Evolutionary conservation across 2,888 invertebrate genomes (phyloP), one percentile per base, ranked within the genome.

Genomic region (Lypha dubia): DNA sequence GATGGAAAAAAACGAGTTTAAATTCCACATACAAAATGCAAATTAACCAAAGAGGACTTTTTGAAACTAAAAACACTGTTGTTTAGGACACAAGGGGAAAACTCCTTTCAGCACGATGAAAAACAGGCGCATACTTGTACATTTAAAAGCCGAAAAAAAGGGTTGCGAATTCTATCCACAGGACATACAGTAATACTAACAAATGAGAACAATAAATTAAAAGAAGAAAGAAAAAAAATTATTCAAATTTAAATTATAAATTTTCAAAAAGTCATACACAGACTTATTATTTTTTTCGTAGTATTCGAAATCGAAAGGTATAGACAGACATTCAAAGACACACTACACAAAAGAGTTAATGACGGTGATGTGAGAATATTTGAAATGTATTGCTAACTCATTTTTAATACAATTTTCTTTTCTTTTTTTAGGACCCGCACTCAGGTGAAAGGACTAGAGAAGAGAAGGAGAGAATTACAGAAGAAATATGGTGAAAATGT

Each of bases 31-130:
- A 79, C 38, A 88, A 90, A 91, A 91, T 91, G 91, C 92, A 91
- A 91, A 91, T 92, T 92, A 91, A 90, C 89, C 89, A 88, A 86
- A 87, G 76, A 86, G 82, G 79, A 73, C 58, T 35, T 74, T 75
- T 70, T 81, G 81, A 80, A 84, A 13, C 56, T 53, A 76, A 79
- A 84, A 73, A 81, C 85, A 87, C 84, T 88, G 83, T 86, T 87
- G 65, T 67, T 17, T 9, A 28, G 63, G 44, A 56, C 38, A 81
- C 81, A 86, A 79, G 82, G 73, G 71, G 71, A 87, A 87, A 88
- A 90, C 87, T 88, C 89, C 88, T 90, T 86, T 90, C 86, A 85
- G 76, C 79, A 84, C 20, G 9, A 41, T 76, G 56, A 62, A 75
- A 80, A 79, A 73, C 11, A 20, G 3, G 51, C 32, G 41, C 20